Conservation (phyloP, 2,888 invertebrate species). For the Cremastinae sp. region DNA sequence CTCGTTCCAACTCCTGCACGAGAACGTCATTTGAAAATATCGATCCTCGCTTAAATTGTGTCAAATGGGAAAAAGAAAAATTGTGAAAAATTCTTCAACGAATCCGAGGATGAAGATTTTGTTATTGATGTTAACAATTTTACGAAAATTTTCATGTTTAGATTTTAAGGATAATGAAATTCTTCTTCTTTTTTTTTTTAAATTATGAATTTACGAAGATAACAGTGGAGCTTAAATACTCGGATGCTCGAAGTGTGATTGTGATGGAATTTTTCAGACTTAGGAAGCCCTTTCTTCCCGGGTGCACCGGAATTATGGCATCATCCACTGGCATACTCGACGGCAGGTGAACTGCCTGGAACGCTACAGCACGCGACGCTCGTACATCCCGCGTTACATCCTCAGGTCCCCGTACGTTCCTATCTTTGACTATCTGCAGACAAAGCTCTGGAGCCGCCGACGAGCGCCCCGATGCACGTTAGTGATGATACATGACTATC, state of each 20-base stretch:
- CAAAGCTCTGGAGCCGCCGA: constrained; percentile 85
- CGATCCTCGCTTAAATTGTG: too few species aligned
- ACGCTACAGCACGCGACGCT: constrained; percentile 93
- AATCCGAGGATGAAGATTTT: constrained; percentile 51
- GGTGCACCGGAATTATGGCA: constrained; percentile 97
- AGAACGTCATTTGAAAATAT: too few species aligned
- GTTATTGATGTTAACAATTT: neutral
- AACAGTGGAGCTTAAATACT: constrained; percentile 31
- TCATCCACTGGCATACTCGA: constrained; percentile 91
- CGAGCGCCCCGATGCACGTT: constrained; percentile 83
- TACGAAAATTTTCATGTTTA: too few species aligned
- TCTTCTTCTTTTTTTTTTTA: neutral
- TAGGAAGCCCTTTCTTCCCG: constrained; percentile 98
- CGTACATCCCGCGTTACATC: constrained; percentile 98
- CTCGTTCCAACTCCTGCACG: too few species aligned
- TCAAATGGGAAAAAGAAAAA: neutral
- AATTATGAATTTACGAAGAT: constrained; percentile 9
- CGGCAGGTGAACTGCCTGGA: constrained; percentile 91
- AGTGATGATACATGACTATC: constrained; percentile 78
- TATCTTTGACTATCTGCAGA: constrained; percentile 98
- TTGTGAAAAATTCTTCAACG: neutral
- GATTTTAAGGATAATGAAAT: too few species aligned
- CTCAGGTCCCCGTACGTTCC: constrained; percentile 98
- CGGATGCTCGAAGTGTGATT: constrained; percentile 60
- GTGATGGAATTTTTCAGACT: constrained; percentile 84